Evolutionary conservation across 2,797 vertebrate genomes (phyloP), one percentile per base, ranked within the genome.

Genomic region (Esox masquinongy): DNA sequence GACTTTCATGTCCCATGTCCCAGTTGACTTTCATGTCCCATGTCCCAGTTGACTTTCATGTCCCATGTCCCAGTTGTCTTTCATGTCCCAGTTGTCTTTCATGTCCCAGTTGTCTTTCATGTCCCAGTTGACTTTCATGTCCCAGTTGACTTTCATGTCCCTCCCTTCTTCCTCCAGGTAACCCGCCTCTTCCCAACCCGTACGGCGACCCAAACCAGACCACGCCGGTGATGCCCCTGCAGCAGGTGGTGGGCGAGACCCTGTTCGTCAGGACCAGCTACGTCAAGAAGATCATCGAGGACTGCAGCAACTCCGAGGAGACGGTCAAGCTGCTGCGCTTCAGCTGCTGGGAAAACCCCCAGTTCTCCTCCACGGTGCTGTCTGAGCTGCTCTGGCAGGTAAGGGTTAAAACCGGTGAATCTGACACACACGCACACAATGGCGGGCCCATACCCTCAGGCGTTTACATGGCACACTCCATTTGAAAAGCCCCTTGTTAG

Each of bases 341-440:
- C 93, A 98, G 97, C 93, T 99, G 98, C 92, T 99, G 98, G 98
- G 98, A 99, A 87, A 99, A 99, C 93, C 98, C 98, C 78, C 97
- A 99, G 90, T 99, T 99, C 82, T 99, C 98, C 83, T 99, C 98
- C 86, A 99, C 97, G 81, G 98, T 99, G 85, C 96, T 99, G 80
- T 98, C 97, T 90, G 98, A 99, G 90, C 96, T 99, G 68, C 96
- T 99, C 82, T 99, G 98, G 98, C 98, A 99, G 98, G 98, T 99
- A 89, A 89, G 78, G 6, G 11, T 22, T 70, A 3, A 29, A 31
- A 7, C 36, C 2, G 15, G 19, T 74, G 24, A 29, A 16, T 4
- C 56, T 11, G n/a, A 56, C n/a, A 2, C 6, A 14, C 56, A 24
- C 56, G 11, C 56, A 61, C 56, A 59, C 56, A 34, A 34, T 34